Base-by-base conservation (phyloP, 2,888 invertebrate genomes). In the Leucophenga montana region DNA sequence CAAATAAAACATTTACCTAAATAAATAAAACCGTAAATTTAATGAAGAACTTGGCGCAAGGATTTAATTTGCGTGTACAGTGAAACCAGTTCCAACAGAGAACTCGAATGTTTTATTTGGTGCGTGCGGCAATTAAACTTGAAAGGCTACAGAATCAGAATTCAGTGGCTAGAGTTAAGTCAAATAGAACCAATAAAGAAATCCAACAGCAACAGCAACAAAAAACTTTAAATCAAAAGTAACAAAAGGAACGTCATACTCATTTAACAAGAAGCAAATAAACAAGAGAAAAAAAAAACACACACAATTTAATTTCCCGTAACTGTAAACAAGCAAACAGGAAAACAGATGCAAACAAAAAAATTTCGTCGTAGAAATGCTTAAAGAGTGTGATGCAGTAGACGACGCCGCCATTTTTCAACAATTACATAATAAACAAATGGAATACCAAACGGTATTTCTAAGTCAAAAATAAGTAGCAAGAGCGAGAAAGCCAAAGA, bases 351-450 rank as follows among this genome's bases (percentile, higher is more conserved):
- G n/a, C n/a, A n/a, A 27, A n/a, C 8, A 27, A 27, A 59, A 59
- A 22, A 27, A 64, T 22, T 20, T 6, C 9, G n/a, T n/a, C n/a
- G n/a, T n/a, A 22, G 22, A 64, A 6, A 8, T 48, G 22, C 22
- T 8, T 14, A 22, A 64, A 8, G 39, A 27, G 27, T 27, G 4
- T 27, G 27, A 44, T 6, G 18, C 61, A 62, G 61, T 31, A 39
- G 27, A 39, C 11, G 39, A 3, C 5, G 72, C 64, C 69, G 75
- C 74, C 73, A 73, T 81, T 81, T 79, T 71, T 76, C 73, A 77
- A 74, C 82, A 75, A 77, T 82, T 81, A 78, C 78, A 75, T 74
- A 74, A 77, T 75, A 75, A 78, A 72, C 75, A 76, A 73, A 64
- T n/a, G 50, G 6, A 1, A 18, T 50, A 50, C n/a, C 1, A 50